phyloP scores from a whole-genome alignment of 2,797 vertebrate species.

The Craterocephalus amniculus region DNA sequence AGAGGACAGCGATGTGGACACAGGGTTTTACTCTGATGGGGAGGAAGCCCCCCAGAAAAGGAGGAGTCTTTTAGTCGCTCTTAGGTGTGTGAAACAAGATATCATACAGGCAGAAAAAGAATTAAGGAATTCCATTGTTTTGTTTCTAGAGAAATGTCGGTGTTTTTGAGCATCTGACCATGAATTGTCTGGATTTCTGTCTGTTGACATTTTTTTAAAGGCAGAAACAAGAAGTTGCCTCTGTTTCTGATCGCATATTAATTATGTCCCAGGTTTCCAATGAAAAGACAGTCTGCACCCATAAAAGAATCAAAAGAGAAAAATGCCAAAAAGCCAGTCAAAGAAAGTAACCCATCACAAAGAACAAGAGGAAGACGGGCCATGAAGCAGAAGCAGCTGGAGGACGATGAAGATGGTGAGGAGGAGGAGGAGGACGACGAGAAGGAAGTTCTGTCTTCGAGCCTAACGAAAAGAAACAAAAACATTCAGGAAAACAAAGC shows the following conservation, averaged over 20 bases:
- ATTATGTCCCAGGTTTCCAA: conserved; percentile 84
- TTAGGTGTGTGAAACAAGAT: conserved; percentile 64
- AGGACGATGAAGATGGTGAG: conserved; percentile 72
- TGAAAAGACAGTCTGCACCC: conserved; percentile 77
- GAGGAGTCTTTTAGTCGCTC: conserved; percentile 88
- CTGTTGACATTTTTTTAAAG: not conserved
- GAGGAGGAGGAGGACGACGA: conserved; percentile 78
- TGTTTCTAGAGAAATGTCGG: too few species aligned
- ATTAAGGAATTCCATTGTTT: too few species aligned
- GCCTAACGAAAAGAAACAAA: conserved; percentile 88
- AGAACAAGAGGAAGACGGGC: conserved; percentile 32
- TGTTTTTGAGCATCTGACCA: too few species aligned
- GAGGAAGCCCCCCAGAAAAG: conserved; percentile 77
- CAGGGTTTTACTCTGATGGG: conserved; percentile 80
- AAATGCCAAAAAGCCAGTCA: conserved; percentile 42
- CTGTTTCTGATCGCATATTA: not conserved
- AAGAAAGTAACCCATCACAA: conserved; percentile 21
- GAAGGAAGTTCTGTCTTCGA: conserved; percentile 78
- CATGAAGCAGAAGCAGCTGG: conserved; percentile 65
- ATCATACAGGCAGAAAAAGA: too few species aligned
- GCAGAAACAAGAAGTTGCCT: not conserved
- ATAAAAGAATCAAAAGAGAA: conserved; percentile 50
- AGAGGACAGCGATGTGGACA: conserved; percentile 73
- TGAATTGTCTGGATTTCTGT: too few species aligned
- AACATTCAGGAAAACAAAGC: conserved; percentile 98